A percentile compares a stretch with the other conserved stretches of the same genome.
Evolutionary conservation across 1,140 invertebrate species (phyloP).

Genomic region (Globodera rostochiensis): DNA sequence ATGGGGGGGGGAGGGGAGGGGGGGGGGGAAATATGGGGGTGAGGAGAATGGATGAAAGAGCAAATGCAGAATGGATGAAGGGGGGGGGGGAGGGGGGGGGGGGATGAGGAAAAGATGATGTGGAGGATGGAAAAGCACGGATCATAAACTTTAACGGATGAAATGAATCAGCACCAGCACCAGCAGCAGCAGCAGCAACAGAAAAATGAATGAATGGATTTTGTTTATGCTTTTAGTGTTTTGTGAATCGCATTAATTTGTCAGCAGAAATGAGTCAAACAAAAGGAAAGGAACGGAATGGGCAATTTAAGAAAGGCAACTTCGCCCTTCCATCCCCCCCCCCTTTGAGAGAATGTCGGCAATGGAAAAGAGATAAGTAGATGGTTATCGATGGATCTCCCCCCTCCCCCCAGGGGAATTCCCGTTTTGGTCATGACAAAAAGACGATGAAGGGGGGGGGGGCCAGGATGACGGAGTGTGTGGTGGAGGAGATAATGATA

Average conservation of each 20-base stretch:
- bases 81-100: no score
- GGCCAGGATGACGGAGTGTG: not conserved
- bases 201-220: no score
- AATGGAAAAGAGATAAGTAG: not conserved
- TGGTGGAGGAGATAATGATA: not conserved
- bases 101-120: no score
- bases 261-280: no score
- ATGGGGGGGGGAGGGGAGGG: no score
- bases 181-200: no score
- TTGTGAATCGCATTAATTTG: not conserved
- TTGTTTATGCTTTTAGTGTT: not conserved
- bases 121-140: no score
- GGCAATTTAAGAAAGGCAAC: not conserved
- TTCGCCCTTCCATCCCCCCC: not conserved
- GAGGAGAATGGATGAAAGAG: no score
- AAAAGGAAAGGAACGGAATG: not conserved
- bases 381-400: not conserved
- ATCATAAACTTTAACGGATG: no score
- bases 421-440: not conserved
- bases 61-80: no score
- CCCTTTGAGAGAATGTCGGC: not conserved
- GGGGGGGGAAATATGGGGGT: no score
- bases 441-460: not conserved
- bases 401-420: not conserved
- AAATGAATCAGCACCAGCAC: no score